Percentiles rank a stretch among this genome's conserved stretches.
Evolutionary conservation across 2,888 invertebrate genomes (phyloP).

Genomic region (Drosophila sordidula): DNA sequence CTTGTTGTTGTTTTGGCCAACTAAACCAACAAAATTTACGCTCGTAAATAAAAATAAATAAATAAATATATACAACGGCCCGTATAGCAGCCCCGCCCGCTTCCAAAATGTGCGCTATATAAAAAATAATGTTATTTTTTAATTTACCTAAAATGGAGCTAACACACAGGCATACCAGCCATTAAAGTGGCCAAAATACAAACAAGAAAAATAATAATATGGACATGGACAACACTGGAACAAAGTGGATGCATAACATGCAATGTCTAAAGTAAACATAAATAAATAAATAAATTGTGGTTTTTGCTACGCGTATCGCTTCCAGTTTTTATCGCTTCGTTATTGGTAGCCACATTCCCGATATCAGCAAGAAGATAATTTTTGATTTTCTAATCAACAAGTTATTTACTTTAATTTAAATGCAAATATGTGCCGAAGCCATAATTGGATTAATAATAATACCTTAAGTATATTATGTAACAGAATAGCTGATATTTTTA

Average conservation of each 20-base stretch:
- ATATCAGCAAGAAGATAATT: no score
- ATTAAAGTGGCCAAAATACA: constrained; percentile 36
- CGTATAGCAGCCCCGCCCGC: background rate
- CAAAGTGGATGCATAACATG: background rate
- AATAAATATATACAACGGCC: constrained; percentile 26
- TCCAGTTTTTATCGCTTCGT: no score
- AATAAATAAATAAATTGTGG: no score
- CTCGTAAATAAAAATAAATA: constrained; percentile 23
- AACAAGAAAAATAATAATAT: constrained; percentile 50
- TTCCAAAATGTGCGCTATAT: constrained; percentile 8
- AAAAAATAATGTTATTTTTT: constrained; percentile 72
- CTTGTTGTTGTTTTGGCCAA: constrained; percentile 14
- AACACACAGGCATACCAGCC: constrained; percentile 15
- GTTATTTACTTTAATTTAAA: no score
- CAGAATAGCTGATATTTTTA: no score
- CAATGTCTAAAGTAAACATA: no score
- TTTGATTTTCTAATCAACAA: no score
- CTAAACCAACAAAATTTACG: constrained; percentile 18
- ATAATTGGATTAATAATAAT: no score
- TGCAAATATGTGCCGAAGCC: no score
- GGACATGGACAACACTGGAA: constrained; percentile 6
- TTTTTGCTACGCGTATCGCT: no score
- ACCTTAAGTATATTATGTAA: no score
- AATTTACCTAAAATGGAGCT: constrained; percentile 72
- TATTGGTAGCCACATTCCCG: no score